phyloP scores from a whole-genome alignment of 1,140 invertebrate genomes.

The Macrosteles quadrilineatus region DNA sequence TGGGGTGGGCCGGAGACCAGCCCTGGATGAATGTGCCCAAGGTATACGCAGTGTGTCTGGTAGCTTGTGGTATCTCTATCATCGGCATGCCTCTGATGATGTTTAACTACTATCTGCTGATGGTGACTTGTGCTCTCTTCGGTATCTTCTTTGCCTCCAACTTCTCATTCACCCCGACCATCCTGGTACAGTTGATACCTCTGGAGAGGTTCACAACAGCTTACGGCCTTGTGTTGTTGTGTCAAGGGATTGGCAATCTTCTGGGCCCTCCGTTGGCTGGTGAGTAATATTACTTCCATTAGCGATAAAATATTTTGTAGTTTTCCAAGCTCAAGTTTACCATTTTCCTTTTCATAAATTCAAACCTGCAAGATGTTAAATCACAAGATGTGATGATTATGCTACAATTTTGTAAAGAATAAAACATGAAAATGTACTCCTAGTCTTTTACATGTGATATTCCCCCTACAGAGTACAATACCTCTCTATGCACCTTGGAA shows the following conservation, averaged over 20 bases:
- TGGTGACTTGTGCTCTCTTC: slow-evolving; percentile 59
- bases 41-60: slow-evolving; percentile 75
- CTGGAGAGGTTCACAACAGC: slow-evolving; percentile 82
- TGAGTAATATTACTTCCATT: too few relatives aligned
- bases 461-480: too few relatives aligned
- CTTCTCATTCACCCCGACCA: slow-evolving; percentile 85
- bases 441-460: too few relatives aligned
- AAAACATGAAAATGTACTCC: too few relatives aligned
- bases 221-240: slow-evolving; percentile 82
- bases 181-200: slow-evolving; percentile 78
- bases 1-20: slow-evolving; percentile 89
- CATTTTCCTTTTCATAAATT: too few relatives aligned
- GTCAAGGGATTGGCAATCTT: slow-evolving; percentile 76
- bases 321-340: too few relatives aligned
- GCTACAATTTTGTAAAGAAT: too few relatives aligned
- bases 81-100: slow-evolving; percentile 69
- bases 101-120: slow-evolving; percentile 60
- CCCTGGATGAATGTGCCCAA: slow-evolving; percentile 82
- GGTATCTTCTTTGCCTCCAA: slow-evolving; percentile 84
- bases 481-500: too few relatives aligned
- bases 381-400: too few relatives aligned
- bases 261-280: slow-evolving; percentile 65
- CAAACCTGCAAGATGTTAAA: too few relatives aligned
- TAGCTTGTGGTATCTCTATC: slow-evolving; percentile 71
- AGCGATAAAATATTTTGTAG: too few relatives aligned